Percentiles rank a stretch among this genome's conserved stretches.
These are phyloP conservation scores for Ridgeia piscesae DNA, from an alignment of 1,140 invertebrate species.

Conservation along the genomic window DNA sequence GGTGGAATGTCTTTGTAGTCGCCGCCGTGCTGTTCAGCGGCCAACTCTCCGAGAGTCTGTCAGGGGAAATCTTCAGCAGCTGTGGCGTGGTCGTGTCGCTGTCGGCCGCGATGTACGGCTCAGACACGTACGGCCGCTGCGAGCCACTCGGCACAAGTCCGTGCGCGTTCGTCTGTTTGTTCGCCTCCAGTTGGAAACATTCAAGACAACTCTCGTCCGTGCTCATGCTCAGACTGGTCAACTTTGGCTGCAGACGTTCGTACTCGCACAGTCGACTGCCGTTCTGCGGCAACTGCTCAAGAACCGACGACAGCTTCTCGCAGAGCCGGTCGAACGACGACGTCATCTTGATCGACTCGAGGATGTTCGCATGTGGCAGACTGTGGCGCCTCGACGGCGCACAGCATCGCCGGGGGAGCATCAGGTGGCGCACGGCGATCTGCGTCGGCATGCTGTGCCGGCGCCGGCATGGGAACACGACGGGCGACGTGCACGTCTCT, in stretches of 20 bases:
- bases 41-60: not conserved
- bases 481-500: not conserved
- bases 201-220: not conserved
- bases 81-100: not conserved
- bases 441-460: conserved; percentile 23
- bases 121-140: not conserved
- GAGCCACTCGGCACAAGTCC: not conserved
- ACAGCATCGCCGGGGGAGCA: conserved; percentile 25
- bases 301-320: conserved; percentile 7
- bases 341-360: conserved; percentile 5
- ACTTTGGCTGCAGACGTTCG: not conserved
- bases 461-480: not conserved
- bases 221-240: conserved; percentile 11
- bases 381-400: conserved; percentile 34
- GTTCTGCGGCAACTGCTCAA: conserved; percentile 10
- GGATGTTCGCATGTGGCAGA: conserved; percentile 38
- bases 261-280: not conserved
- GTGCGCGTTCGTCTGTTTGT: conserved; percentile 10
- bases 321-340: not conserved
- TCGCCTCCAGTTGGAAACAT: not conserved
- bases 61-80: not conserved
- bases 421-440: conserved; percentile 21
- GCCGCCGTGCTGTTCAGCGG: not conserved
- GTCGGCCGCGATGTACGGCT: conserved; percentile 10
- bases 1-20: not conserved